These are phyloP conservation scores for Rhinolophus sinicus DNA, from an alignment of 2,113 vertebrate species.

Conservation along the genomic window DNA sequence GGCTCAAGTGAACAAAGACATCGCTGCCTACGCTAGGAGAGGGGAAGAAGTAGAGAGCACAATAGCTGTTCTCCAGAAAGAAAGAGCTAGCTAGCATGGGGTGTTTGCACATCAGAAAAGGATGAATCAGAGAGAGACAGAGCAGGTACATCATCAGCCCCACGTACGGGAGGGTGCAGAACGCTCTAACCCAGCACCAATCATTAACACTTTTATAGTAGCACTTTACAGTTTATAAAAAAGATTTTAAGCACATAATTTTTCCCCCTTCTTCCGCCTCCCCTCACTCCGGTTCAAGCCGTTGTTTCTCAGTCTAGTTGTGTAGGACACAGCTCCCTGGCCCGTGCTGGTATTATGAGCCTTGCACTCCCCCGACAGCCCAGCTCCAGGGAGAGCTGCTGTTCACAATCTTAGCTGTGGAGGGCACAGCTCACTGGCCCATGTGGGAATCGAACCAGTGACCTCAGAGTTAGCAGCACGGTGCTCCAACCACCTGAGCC, in stretches of 20 bases:
- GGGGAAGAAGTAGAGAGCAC: background rate
- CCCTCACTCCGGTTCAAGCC: too few relatives aligned
- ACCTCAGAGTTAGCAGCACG: too few relatives aligned
- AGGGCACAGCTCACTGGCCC: too few relatives aligned
- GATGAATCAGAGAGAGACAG: background rate
- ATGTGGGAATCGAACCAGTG: too few relatives aligned
- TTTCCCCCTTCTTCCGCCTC: too few relatives aligned
- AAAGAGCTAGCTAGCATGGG: background rate
- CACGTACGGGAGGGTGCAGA: background rate
- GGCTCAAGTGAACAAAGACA: background rate
- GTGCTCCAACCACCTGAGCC: too few relatives aligned
- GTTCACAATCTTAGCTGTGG: too few relatives aligned
- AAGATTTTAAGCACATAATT: background rate
- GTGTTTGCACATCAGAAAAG: background rate
- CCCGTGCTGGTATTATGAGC: too few relatives aligned
- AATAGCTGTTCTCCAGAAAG: background rate
- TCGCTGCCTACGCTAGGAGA: background rate
- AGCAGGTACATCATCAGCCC: background rate
- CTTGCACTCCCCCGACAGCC: too few relatives aligned
- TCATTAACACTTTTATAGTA: background rate
- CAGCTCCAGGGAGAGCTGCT: too few relatives aligned
- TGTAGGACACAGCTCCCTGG: too few relatives aligned
- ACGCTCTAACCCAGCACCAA: background rate
- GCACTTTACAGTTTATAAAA: constrained; percentile 7
- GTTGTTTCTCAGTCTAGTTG: too few relatives aligned